Percentiles rank a stretch among this genome's conserved stretches.
These are phyloP conservation scores for Leguminivora glycinivorella DNA, from an alignment of 1,140 invertebrate genomes.

Conservation along the genomic window DNA sequence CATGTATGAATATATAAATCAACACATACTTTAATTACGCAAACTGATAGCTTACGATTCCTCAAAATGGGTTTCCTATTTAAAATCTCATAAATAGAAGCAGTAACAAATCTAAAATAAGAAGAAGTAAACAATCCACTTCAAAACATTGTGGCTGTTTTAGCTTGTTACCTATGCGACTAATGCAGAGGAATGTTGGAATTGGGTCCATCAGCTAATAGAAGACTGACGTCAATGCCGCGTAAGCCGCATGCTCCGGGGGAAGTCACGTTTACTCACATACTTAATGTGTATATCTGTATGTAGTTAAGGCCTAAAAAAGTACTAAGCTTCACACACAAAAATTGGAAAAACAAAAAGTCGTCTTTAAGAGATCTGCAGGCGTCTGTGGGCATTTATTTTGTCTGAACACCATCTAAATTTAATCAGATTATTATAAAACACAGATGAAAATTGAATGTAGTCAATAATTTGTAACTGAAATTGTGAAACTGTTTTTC, in stretches of 20 bases:
- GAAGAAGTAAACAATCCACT: background rate
- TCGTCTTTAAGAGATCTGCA: background rate
- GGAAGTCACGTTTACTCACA: conserved; percentile 15
- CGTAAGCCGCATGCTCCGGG: background rate
- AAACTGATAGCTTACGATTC: too few species aligned
- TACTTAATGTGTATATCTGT: background rate
- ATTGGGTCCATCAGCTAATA: conserved; percentile 14
- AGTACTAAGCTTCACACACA: background rate
- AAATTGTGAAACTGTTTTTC: background rate
- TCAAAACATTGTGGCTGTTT: background rate
- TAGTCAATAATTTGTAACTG: background rate
- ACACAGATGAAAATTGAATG: background rate
- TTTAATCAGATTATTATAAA: background rate
- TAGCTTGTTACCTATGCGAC: background rate
- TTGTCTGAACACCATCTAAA: background rate
- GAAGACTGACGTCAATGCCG: background rate
- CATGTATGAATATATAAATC: too few species aligned
- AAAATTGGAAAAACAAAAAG: background rate
- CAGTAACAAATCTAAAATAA: background rate
- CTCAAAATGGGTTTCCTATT: too few species aligned
- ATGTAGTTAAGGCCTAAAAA: background rate
- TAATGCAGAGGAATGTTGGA: background rate
- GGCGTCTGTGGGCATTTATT: conserved; percentile 5
- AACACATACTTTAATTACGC: too few species aligned
- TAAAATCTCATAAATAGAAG: background rate